Base-by-base conservation (phyloP, 2,888 invertebrate genomes). In the Hypena proboscidalis region DNA sequence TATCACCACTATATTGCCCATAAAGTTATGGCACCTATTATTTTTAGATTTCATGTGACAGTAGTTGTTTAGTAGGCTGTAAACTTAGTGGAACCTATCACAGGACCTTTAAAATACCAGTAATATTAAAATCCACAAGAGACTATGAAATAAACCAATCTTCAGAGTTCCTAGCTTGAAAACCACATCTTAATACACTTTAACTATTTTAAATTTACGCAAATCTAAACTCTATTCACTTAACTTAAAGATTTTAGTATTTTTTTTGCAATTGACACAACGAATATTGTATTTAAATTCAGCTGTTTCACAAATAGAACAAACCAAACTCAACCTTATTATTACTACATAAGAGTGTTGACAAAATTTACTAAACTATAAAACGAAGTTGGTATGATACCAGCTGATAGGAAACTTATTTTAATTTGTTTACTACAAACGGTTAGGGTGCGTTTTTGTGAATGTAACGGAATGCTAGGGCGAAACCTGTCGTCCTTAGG, bases 381-480 rank as follows among this genome's bases (percentile, higher is more conserved):
- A 7, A 27, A 25, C 14, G 32, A 44, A 8, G 9, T 43, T 46
- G 33, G 38, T 44, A 55, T 40, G 10, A 1, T 17, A 58, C 41
- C 67, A 70, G 68, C 73, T 72, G 68, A 69, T 73, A 47, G 54
- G 45, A 59, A 63, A 65, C 62, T 52, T 30, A 54, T 44, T 41
- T 42, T 33, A 56, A 51, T 61, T 63, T 68, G 63, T 57, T 53
- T 42, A 27, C 32, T 51, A 14, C 22, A 31, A 30, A 44, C 33
- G 49, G 34, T 37, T 59, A 52, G 58, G 67, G 62, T 64, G 51
- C 57, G 63, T 67, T 70, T 67, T 67, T 67, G 23, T 59, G 54
- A 38, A 37, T 48, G 50, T 73, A 76, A 75, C 73, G 72, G 72
- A 67, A 68, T 60, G 58, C 35, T 42, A 55, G 58, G 62, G 29